Percentiles rank a stretch among this genome's conserved stretches.
Evolutionary conservation across 2,888 invertebrate genomes (phyloP).

Genomic region (Apamea epomidion): DNA sequence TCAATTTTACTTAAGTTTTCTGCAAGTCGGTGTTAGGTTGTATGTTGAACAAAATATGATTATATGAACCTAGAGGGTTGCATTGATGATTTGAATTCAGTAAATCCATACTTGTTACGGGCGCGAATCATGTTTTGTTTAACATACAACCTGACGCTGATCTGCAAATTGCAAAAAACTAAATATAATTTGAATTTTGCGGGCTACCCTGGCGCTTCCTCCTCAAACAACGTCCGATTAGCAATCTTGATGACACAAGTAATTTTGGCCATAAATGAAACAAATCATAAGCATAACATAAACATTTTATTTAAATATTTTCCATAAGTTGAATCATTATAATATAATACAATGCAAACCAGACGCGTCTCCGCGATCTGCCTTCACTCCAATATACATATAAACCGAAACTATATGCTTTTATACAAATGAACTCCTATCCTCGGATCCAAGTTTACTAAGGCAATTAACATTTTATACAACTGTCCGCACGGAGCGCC

Average conservation of each 20-base stretch:
- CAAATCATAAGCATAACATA: conserved; percentile 84
- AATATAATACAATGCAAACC: conserved; percentile 83
- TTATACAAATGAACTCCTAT: conserved; percentile 68
- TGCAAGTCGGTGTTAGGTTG: no score
- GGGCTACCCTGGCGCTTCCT: no score
- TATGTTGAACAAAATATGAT: no score
- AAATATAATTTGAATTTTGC: no score
- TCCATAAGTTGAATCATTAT: conserved; percentile 80
- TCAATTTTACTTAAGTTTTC: no score
- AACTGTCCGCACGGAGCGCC: conserved; percentile 59
- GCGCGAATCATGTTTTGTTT: no score
- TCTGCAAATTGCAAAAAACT: no score
- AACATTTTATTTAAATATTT: conserved; percentile 88
- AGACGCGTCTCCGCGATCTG: conserved; percentile 40
- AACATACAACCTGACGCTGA: no score
- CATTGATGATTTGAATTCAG: no score
- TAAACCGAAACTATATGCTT: conserved; percentile 66
- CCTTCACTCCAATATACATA: conserved; percentile 76
- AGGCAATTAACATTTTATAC: conserved; percentile 79
- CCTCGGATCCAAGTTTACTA: conserved; percentile 65
- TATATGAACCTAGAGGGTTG: no score
- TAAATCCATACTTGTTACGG: no score
- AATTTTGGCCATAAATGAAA: conserved; percentile 52
- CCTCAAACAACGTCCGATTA: neutral
- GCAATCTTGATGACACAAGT: neutral